Base-by-base conservation (phyloP, 2,797 vertebrate genomes). In the Argya squamiceps region DNA sequence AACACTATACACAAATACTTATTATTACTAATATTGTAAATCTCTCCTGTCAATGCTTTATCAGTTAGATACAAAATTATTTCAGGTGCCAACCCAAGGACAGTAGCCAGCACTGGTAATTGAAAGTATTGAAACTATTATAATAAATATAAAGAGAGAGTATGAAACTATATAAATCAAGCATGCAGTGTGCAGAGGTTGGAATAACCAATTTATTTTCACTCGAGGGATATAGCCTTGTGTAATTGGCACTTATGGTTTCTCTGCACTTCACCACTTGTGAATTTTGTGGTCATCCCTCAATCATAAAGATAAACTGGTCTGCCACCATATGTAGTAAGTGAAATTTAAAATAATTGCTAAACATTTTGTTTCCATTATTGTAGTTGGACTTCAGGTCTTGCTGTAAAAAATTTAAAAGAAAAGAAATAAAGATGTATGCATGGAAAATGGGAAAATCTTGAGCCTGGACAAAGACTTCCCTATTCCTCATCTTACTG, bases 151-250 rank as follows among this genome's bases (percentile, higher is more conserved):
- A 77, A 84, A 71, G 58, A 69, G 59, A 79, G 23, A 50, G 39
- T 47, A 93, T 91, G 62, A 82, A 78, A 82, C 0, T 1, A 19
- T 46, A 80, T 95, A 94, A 97, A 95, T 96, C 94, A 96, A 84
- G 90, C 46, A 83, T 41, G 37, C 34, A 89, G 10, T 46, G 60
- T 74, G 74, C 5, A 2, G 59, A 81, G 53, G 49, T 74, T 18
- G 4, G 56, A 94, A 94, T 80, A 97, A 92, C 58, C 78, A 84
- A 94, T 96, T 89, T 96, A 88, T 94, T 95, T 96, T 96, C 85
- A 93, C 47, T 84, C 63, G 74, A 49, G 70, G 52, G 74, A 74
- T 87, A 92, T 30, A 82, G 26, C 39, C 76, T 88, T 67, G 14
- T 68, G 62, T 95, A 94, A 95, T 75, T 90, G 85, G 36, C 64